Base-by-base conservation (phyloP, 2,797 vertebrate species). In the Leptoclinus maculatus region DNA sequence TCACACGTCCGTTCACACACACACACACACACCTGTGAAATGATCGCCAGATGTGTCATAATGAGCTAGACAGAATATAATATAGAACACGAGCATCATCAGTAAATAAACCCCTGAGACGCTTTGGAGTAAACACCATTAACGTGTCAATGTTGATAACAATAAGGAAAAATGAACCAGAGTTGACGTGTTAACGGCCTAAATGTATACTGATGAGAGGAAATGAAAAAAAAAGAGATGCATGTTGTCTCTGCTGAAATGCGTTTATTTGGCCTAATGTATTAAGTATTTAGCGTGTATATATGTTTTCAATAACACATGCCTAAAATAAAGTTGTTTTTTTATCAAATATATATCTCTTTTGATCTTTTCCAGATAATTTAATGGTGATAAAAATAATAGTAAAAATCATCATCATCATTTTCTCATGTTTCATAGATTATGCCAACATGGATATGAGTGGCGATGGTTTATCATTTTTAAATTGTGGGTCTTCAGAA, bases 141-240 rank as follows among this genome's bases (percentile, higher is more conserved):
- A 74, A 71, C 53, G 69, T 39, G 34, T 51, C 32, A 17, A 62
- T 51, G 36, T 70, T 83, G 25, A 75, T 53, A 69, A 66, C 21
- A 66, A 41, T 41, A 34, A 47, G 66, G 17, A 54, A 39, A 51
- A 57, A 64, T 16, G 21, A 65, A 70, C 21, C 38, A 43, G 62
- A 64, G 45, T 23, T 56, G 19, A 72, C 49, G 17, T 27, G n/a
- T 41, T 54, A 21, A 67, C 29, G 19, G 2, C 12, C 32, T 19
- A 45, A 45, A 45, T 45, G 14, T 5, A 19, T 7, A 45, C 17
- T 19, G 17, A 47, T 47, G 34, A 36, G 45, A 47, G 19, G 45
- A 47, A 47, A 47, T 17, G 8, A 3, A 19, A 21, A 47, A 47
- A 45, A 19, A 21, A 21, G 45, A 17, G 45, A 9, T 47, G 43